Conservation (phyloP, 2,797 vertebrate genomes). For the Oreochromis mossambicus region DNA sequence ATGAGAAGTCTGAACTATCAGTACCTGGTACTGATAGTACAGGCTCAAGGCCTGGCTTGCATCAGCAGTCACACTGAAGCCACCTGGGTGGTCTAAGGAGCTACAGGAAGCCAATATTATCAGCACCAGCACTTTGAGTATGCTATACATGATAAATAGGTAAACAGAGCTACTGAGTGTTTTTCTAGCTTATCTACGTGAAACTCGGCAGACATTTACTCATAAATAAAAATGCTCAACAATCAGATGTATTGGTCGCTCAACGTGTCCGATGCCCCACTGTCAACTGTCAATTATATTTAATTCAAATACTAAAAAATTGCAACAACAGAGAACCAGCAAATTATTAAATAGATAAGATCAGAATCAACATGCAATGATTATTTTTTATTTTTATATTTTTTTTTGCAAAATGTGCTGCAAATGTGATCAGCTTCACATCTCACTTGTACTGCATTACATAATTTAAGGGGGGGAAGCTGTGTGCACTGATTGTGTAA, state of each 20-base stretch:
- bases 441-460: not conserved
- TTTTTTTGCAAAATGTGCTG: not conserved
- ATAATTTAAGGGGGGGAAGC: constrained; percentile 1
- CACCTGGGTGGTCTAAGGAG: constrained; percentile 35
- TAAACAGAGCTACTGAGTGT: not conserved
- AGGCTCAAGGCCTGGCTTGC: constrained; percentile 58
- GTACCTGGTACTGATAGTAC: constrained; percentile 6
- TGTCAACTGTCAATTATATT: not conserved
- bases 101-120: constrained; percentile 7
- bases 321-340: not conserved
- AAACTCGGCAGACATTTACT: not conserved
- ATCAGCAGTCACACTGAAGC: constrained; percentile 40
- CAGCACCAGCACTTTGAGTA: not conserved
- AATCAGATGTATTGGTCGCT: not conserved
- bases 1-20: constrained; percentile 38
- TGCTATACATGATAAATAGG: not conserved
- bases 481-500: constrained; percentile 24
- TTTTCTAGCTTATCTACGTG: not conserved
- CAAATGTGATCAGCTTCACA: not conserved
- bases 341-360: not conserved
- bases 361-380: not conserved
- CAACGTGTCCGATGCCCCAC: not conserved
- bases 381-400: not conserved
- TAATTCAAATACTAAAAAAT: not conserved
- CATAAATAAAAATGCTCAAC: not conserved